Evolutionary conservation across 2,113 vertebrate genomes (phyloP).

Genomic region (Eurystomus gularis): DNA sequence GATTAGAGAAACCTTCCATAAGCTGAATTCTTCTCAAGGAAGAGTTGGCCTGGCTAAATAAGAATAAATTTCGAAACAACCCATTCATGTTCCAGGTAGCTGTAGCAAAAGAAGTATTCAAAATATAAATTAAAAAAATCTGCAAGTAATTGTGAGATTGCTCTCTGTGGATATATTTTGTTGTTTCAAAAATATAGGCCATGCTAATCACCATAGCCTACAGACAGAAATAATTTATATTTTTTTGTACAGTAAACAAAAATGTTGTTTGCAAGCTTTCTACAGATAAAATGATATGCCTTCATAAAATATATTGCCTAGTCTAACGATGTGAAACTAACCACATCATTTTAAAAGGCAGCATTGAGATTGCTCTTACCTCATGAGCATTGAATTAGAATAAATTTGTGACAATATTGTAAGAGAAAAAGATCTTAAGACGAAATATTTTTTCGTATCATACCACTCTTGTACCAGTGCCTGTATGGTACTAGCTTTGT

Average conservation of each 20-base stretch:
- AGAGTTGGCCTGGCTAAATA: background rate
- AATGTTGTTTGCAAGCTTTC: background rate
- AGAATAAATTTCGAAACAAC: background rate
- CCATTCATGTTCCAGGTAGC: fast-evolving
- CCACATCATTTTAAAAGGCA: background rate
- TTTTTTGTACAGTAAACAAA: background rate
- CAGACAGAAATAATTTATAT: background rate
- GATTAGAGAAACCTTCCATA: background rate
- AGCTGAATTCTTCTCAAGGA: background rate
- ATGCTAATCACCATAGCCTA: background rate
- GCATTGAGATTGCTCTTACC: background rate
- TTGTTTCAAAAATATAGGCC: background rate
- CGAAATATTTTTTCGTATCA: background rate
- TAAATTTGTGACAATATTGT: background rate
- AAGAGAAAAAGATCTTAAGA: background rate
- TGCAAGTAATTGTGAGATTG: background rate
- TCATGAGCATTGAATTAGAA: background rate
- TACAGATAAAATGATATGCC: background rate
- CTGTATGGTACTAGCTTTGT: background rate
- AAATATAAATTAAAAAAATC: background rate
- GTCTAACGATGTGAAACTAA: background rate
- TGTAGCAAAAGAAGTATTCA: background rate
- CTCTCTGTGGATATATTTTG: background rate
- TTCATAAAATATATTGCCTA: background rate
- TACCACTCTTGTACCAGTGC: background rate